These are phyloP conservation scores for Caenorhabditis uteleia DNA, from an alignment of 2,888 invertebrate species.

Conservation along the genomic window DNA sequence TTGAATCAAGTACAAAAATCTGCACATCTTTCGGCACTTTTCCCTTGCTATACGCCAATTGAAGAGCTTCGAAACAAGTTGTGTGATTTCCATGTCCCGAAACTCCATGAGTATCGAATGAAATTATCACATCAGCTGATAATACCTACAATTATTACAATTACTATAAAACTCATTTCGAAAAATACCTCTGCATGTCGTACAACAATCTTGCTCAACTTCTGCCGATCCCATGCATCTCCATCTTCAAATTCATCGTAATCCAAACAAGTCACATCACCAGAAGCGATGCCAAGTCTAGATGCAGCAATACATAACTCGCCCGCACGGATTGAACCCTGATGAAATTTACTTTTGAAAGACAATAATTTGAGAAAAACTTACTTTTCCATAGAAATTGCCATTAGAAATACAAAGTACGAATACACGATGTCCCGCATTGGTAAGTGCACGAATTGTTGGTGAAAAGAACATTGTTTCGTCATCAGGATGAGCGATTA, in stretches of 20 bases:
- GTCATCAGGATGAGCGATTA: conserved; percentile 96
- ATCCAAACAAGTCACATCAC: conserved; percentile 78
- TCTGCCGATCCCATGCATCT: conserved; percentile 71
- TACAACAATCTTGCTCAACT: conserved; percentile 41
- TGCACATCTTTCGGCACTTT: conserved; percentile 56
- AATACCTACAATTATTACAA: conserved; percentile 23
- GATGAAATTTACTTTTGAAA: conserved; percentile 32
- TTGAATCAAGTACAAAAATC: conserved; percentile 67
- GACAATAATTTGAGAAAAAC: background rate
- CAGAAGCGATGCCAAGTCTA: conserved; percentile 80
- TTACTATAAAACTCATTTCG: background rate
- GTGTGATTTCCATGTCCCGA: conserved; percentile 89
- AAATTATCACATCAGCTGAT: conserved; percentile 76
- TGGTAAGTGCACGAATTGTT: conserved; percentile 34
- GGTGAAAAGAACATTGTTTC: conserved; percentile 99
- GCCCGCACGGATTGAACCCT: conserved; percentile 77
- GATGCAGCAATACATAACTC: conserved; percentile 85
- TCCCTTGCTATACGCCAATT: conserved; percentile 51
- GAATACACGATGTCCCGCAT: conserved; percentile 44
- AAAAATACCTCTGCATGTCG: conserved; percentile 46
- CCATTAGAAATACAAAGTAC: conserved; percentile 51
- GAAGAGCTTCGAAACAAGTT: conserved; percentile 57
- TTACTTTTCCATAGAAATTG: conserved; percentile 47
- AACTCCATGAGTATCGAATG: conserved; percentile 91
- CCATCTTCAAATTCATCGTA: conserved; percentile 79